These are phyloP conservation scores for Lateolabrax maculatus DNA, from an alignment of 2,797 vertebrate species.

Conservation along the genomic window DNA sequence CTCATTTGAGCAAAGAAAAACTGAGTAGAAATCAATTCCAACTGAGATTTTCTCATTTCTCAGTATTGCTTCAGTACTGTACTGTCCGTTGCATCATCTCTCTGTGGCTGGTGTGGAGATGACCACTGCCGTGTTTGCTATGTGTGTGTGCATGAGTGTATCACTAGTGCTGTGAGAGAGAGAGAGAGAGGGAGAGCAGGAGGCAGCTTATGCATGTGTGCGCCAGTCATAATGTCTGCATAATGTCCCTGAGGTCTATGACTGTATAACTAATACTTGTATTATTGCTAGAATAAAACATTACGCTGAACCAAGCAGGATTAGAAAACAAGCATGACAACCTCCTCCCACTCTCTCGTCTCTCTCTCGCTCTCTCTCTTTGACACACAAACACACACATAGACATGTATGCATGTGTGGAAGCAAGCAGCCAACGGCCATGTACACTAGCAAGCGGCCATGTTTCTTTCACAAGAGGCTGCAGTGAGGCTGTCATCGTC, in stretches of 20 bases:
- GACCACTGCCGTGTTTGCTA: constrained; percentile 48
- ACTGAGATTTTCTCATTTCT: constrained; percentile 56
- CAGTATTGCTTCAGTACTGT: constrained; percentile 49
- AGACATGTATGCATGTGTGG: constrained; percentile 58
- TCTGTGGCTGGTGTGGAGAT: constrained; percentile 52
- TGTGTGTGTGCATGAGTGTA: constrained; percentile 13
- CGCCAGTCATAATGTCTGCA: constrained; percentile 63
- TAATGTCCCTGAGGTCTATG: constrained; percentile 67
- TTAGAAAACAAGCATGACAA: constrained; percentile 78
- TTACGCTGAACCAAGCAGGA: constrained; percentile 66
- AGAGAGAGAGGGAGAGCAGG: neutral
- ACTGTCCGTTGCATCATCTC: constrained; percentile 51
- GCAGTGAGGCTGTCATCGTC: constrained; percentile 71
- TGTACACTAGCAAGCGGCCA: constrained; percentile 79
- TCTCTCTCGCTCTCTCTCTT: constrained; percentile 28
- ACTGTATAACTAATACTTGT: constrained; percentile 77
- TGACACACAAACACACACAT: constrained; percentile 22
- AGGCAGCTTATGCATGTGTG: constrained; percentile 51
- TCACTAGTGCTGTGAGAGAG: constrained; percentile 4
- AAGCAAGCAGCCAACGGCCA: constrained; percentile 76
- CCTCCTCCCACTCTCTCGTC: constrained; percentile 53
- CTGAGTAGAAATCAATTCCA: constrained; percentile 48
- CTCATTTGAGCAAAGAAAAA: constrained; percentile 39
- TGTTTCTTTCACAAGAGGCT: constrained; percentile 78
- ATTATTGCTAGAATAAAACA: constrained; percentile 77